Evolutionary conservation across 2,888 invertebrate genomes (phyloP).

Genomic region (Andrena haemorrhoa): DNA sequence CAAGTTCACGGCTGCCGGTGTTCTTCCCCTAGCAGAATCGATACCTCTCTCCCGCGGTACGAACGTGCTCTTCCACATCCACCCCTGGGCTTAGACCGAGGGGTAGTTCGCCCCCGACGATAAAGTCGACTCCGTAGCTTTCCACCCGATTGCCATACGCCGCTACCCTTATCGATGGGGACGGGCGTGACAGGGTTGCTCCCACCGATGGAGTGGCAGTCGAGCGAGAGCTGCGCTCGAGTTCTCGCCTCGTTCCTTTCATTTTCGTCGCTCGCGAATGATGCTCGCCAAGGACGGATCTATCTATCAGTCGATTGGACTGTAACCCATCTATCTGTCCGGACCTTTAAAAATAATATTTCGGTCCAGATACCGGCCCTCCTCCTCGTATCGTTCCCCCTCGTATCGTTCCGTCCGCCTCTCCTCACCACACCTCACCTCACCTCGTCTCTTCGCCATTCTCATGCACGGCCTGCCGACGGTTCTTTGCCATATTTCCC

Average conservation of each 20-base stretch:
- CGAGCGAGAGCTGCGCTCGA: neutral
- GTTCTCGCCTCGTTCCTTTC: slow-evolving; percentile 11
- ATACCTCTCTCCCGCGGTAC: slow-evolving; percentile 57
- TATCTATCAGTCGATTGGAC: slow-evolving; percentile 39
- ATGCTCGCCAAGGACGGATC: slow-evolving; percentile 25
- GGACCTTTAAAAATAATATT: slow-evolving; percentile 14
- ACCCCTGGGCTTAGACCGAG: slow-evolving; percentile 24
- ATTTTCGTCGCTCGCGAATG: neutral
- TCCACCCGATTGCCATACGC: slow-evolving; percentile 1
- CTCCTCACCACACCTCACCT: neutral
- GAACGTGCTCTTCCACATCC: slow-evolving; percentile 58
- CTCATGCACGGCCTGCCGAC: slow-evolving; percentile 37
- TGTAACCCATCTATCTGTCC: slow-evolving; percentile 27
- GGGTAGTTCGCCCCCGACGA: slow-evolving; percentile 51
- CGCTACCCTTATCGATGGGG: slow-evolving; percentile 17
- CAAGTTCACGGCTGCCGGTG: slow-evolving; percentile 35
- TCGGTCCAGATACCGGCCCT: slow-evolving; percentile 27
- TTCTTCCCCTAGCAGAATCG: slow-evolving; percentile 49
- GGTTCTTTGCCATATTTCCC: neutral
- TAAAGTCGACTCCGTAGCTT: slow-evolving; percentile 30
- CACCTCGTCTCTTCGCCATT: slow-evolving; percentile 22
- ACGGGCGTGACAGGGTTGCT: no score
- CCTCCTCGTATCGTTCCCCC: slow-evolving; percentile 16
- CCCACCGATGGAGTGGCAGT: neutral
- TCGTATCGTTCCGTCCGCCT: slow-evolving; percentile 49